Conservation (phyloP, 2,797 vertebrate species). For the Apogon hyalosoma region DNA sequence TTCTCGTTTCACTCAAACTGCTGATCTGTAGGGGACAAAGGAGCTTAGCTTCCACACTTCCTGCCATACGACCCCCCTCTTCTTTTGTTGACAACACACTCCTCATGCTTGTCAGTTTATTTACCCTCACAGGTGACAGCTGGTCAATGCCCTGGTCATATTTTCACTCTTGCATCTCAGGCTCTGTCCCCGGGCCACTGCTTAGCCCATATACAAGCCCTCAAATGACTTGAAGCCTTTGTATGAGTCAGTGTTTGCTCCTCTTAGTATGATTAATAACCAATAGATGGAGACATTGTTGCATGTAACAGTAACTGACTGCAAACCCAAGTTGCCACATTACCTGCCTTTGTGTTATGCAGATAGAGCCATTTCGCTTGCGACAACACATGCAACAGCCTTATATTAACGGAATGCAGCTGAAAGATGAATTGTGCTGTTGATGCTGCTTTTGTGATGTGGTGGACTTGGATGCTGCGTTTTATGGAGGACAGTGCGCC, state of each 20-base stretch:
- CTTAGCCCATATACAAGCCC: conserved; percentile 1
- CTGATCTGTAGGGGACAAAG: conserved; percentile 22
- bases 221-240: conserved; percentile 16
- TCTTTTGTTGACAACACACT: not conserved
- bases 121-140: conserved; percentile 10
- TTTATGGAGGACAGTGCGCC: conserved; percentile 30
- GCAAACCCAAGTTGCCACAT: not conserved
- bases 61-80: not conserved
- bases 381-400: not conserved
- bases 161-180: not conserved
- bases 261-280: not conserved
- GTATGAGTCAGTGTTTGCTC: not conserved
- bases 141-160: conserved; percentile 7
- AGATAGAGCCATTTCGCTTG: not conserved
- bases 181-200: conserved; percentile 8
- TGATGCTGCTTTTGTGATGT: not conserved
- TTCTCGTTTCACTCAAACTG: conserved; percentile 29
- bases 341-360: conserved; percentile 1
- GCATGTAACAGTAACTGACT: not conserved
- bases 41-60: not conserved
- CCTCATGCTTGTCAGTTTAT: not conserved
- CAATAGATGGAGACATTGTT: conserved; percentile 66
- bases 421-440: not conserved
- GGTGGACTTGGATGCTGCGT: not conserved
- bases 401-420: fast-evolving